Conservation (phyloP, 2,888 invertebrate genomes). For the Drosophila rubida region DNA sequence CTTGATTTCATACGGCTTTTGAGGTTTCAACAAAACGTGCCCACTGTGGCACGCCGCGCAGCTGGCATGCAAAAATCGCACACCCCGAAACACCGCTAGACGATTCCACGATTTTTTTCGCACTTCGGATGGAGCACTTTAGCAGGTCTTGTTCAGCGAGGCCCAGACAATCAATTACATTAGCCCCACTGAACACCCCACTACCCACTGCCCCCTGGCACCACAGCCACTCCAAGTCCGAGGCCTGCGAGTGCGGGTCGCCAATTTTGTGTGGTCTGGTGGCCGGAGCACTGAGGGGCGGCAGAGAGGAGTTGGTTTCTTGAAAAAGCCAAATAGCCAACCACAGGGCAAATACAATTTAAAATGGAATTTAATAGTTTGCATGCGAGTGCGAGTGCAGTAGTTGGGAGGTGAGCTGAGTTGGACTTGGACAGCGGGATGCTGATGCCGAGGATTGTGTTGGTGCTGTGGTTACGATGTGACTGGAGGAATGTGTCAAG, state of each 20-base stretch:
- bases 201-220: slow-evolving; percentile 4
- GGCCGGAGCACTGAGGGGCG: not conserved
- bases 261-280: slow-evolving; percentile 42
- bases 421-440: not conserved
- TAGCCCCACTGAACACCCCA: slow-evolving; percentile 50
- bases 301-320: slow-evolving; percentile 27
- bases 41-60: slow-evolving; percentile 36
- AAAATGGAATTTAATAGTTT: slow-evolving; percentile 51
- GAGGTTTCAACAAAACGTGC: not conserved
- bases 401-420: too few relatives aligned
- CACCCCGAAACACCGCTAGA: slow-evolving; percentile 28
- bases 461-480: slow-evolving; percentile 5
- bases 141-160: slow-evolving; percentile 46
- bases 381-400: slow-evolving; percentile 9
- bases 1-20: too few relatives aligned
- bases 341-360: slow-evolving; percentile 46
- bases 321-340: slow-evolving; percentile 39
- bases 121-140: slow-evolving; percentile 44
- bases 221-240: slow-evolving; percentile 39
- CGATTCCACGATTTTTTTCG: slow-evolving; percentile 44
- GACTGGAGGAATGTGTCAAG: not conserved
- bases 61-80: slow-evolving; percentile 48
- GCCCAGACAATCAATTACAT: slow-evolving; percentile 74
- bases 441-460: not conserved
- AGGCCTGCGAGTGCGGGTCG: slow-evolving; percentile 37